phyloP scores from a whole-genome alignment of 2,888 invertebrate genomes.

The Brachypalpus laphriformis region DNA sequence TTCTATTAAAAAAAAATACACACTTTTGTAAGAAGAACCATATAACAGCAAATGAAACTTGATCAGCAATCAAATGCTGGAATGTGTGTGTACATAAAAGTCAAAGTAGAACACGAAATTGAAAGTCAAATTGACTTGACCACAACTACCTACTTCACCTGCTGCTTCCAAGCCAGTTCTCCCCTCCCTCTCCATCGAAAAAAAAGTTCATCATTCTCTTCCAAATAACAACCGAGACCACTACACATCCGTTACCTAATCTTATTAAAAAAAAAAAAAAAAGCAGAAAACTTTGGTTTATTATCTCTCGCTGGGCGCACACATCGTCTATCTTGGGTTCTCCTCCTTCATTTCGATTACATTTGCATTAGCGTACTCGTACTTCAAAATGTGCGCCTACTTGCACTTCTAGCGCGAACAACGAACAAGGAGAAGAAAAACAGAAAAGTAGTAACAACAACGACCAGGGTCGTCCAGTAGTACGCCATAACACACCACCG shows the following conservation, averaged over 20 bases:
- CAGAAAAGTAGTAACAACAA: slow-evolving; percentile 4
- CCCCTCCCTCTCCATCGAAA: not conserved
- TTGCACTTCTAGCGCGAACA: slow-evolving; percentile 54
- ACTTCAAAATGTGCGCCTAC: slow-evolving; percentile 46
- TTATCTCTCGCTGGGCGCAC: not conserved
- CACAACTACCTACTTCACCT: slow-evolving; percentile 7
- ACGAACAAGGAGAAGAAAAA: not conserved
- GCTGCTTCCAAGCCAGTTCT: slow-evolving; percentile 1
- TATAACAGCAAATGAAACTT: not conserved
- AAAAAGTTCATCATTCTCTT: slow-evolving; percentile 23
- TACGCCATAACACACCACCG: slow-evolving; percentile 22
- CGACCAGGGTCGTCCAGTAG: slow-evolving; percentile 45
- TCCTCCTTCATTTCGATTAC: slow-evolving; percentile 22
- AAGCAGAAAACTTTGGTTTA: slow-evolving; percentile 26
- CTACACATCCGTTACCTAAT: slow-evolving; percentile 60
- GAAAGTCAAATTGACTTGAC: slow-evolving; percentile 47
- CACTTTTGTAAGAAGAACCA: not conserved
- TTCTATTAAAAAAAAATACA: not conserved
- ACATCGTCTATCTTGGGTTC: not conserved
- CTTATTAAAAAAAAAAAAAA: no score
- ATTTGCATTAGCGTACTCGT: slow-evolving; percentile 54
- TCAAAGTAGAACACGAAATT: slow-evolving; percentile 43
- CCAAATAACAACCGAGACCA: slow-evolving; percentile 2
- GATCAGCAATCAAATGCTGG: not conserved
- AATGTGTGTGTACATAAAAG: not conserved